Percentiles rank a stretch among this genome's conserved stretches.
phyloP scores from a whole-genome alignment of 2,888 invertebrate species.

The Eupithecia inturbata region DNA sequence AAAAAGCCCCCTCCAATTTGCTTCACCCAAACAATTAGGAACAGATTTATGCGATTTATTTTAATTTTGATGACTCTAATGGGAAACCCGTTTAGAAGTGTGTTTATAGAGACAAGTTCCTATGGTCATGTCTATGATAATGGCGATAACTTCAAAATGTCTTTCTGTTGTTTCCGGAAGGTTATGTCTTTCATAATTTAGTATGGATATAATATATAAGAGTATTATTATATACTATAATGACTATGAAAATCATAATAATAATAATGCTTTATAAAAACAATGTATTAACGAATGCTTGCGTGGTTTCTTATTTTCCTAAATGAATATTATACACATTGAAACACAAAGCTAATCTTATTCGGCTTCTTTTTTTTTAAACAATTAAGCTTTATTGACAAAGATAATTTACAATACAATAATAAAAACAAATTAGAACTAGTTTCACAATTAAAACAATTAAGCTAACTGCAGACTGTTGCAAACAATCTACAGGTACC shows the following conservation, averaged over 20 bases:
- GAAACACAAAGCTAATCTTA: background rate
- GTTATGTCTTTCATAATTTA: background rate
- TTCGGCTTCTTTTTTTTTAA: too few species aligned
- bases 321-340: too few species aligned
- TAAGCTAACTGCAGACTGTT: too few species aligned
- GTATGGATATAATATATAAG: background rate
- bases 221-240: background rate
- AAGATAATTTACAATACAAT: too few species aligned
- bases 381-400: too few species aligned
- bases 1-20: too few species aligned
- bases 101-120: background rate
- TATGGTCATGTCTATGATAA: background rate
- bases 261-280: background rate
- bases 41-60: too few species aligned
- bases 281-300: background rate
- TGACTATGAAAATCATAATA: background rate
- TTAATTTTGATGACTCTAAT: background rate
- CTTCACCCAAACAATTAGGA: background rate
- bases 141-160: background rate
- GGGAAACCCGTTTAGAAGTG: background rate
- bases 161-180: background rate
- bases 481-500: too few species aligned
- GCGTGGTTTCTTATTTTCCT: too few species aligned
- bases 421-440: too few species aligned
- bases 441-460: too few species aligned